phyloP scores from a whole-genome alignment of 2,113 vertebrate species.

The Symphodus melops region DNA sequence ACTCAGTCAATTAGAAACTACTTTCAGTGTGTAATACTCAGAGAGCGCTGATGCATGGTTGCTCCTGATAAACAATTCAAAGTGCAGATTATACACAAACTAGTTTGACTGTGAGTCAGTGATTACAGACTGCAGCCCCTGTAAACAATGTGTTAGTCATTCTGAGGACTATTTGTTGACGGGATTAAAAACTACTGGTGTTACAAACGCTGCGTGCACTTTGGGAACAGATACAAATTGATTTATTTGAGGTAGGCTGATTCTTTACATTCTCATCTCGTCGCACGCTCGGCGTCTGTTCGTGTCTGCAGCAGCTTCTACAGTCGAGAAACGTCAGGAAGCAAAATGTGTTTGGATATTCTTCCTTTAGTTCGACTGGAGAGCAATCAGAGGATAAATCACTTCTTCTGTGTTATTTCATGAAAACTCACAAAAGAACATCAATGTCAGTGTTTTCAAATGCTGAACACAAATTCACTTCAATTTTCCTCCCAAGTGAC shows the following conservation, averaged over 20 bases:
- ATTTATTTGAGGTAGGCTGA: neutral
- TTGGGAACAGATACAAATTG: neutral
- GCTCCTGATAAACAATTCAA: constrained; percentile 13
- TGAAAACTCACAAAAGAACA: too few relatives aligned
- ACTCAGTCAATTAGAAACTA: neutral
- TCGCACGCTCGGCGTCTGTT: neutral
- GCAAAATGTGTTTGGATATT: too few relatives aligned
- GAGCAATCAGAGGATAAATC: neutral
- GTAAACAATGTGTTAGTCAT: neutral
- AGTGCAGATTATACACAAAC: constrained; percentile 2
- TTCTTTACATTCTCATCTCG: constrained; percentile 4
- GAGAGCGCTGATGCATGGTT: neutral
- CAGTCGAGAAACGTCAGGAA: neutral
- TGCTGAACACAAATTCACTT: too few relatives aligned
- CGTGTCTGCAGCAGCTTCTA: neutral
- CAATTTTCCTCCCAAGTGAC: too few relatives aligned
- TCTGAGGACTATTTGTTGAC: constrained; percentile 1
- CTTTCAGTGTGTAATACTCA: neutral
- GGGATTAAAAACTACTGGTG: neutral
- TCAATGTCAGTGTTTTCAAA: too few relatives aligned
- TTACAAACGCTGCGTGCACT: neutral
- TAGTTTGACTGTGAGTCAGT: neutral
- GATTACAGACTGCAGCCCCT: neutral
- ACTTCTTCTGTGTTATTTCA: too few relatives aligned
- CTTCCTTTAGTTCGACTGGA: too few relatives aligned